phyloP scores from a whole-genome alignment of 1,140 invertebrate genomes.

The Globodera ellingtonae region DNA sequence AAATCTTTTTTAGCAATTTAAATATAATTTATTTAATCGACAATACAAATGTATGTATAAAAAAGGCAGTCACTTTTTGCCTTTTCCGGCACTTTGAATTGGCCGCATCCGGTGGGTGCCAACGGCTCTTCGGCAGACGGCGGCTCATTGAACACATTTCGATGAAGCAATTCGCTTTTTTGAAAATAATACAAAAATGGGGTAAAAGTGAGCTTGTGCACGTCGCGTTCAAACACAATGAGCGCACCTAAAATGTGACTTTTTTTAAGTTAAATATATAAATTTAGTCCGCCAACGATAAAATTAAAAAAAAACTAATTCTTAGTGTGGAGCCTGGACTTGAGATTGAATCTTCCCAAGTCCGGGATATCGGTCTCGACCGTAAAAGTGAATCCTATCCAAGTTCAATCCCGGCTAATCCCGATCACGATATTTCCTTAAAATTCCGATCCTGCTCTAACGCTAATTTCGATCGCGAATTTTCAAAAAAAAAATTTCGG shows the following conservation, averaged over 20 bases:
- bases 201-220: neutral
- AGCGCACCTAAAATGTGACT: neutral
- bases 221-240: neutral
- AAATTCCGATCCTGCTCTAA: too few relatives aligned
- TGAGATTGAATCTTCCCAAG: too few relatives aligned
- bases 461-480: too few relatives aligned
- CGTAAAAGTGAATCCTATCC: too few relatives aligned
- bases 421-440: too few relatives aligned
- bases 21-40: too few relatives aligned
- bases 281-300: neutral
- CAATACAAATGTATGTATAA: neutral
- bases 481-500: too few relatives aligned
- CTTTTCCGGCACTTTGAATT: slow-evolving; percentile 7
- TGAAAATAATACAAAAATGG: slow-evolving; percentile 3
- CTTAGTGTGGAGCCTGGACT: too few relatives aligned
- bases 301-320: too few relatives aligned
- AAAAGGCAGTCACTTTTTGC: neutral
- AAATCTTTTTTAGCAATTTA: too few relatives aligned
- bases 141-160: neutral
- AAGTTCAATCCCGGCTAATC: too few relatives aligned
- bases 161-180: slow-evolving; percentile 1
- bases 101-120: neutral
- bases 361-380: too few relatives aligned
- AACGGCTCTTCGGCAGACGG: neutral
- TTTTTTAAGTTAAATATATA: neutral